Percentiles rank a stretch among this genome's conserved stretches.
Evolutionary conservation across 2,113 vertebrate species (phyloP).

Genomic region (Paramormyrops kingsleyae): DNA sequence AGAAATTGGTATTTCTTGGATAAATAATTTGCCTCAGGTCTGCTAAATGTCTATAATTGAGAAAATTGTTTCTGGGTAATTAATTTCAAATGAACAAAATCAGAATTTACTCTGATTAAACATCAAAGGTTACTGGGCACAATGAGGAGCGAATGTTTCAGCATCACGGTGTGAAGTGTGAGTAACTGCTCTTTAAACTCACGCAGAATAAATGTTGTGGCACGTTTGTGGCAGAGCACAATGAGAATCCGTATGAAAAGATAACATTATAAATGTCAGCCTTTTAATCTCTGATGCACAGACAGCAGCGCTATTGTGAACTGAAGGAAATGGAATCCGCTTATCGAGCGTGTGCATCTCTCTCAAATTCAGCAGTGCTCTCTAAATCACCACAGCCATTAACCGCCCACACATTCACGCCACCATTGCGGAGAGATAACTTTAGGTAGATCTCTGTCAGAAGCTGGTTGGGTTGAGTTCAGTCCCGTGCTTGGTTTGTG

Average conservation of each 20-base stretch:
- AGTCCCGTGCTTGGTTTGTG: background rate
- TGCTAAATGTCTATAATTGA: background rate
- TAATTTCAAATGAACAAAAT: background rate
- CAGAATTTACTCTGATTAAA: background rate
- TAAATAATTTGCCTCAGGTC: background rate
- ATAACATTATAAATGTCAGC: constrained; percentile 36
- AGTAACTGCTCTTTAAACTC: background rate
- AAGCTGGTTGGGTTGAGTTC: background rate
- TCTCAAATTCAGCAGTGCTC: background rate
- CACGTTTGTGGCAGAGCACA: background rate
- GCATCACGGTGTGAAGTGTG: background rate
- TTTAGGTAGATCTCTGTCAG: background rate
- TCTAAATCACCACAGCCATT: background rate
- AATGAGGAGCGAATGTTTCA: background rate
- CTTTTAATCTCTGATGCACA: constrained; percentile 25
- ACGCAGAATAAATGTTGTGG: background rate
- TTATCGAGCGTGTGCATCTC: constrained; percentile 37
- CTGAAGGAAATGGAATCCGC: constrained; percentile 35
- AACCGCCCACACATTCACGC: background rate
- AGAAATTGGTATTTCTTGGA: background rate
- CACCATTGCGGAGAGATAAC: background rate
- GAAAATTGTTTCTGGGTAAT: background rate
- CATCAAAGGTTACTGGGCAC: background rate
- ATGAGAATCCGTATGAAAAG: background rate
- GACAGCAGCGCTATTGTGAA: constrained; percentile 38